phyloP scores from a whole-genome alignment of 92 coral and sea anemone species.

The Palythoa grandiflora region DNA sequence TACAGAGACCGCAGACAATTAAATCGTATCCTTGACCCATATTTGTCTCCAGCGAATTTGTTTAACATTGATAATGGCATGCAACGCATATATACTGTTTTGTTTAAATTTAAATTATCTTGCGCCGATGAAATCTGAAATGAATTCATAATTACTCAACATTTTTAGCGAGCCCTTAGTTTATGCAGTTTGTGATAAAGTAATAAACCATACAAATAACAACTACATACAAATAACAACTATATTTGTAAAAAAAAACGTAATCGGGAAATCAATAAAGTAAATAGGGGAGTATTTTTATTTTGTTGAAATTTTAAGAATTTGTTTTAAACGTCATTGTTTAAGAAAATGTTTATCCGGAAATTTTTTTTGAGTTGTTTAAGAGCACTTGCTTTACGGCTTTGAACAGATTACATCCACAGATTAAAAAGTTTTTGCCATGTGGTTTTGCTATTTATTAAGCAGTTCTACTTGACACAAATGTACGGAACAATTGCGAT shows the following conservation, averaged over 20 bases:
- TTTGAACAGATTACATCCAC: background rate
- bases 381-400: background rate
- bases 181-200: background rate
- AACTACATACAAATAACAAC: background rate
- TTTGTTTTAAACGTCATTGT: background rate
- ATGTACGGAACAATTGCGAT: conserved; percentile 22
- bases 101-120: conserved; percentile 6
- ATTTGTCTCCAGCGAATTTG: background rate
- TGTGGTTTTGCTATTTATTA: conserved; percentile 20
- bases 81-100: background rate
- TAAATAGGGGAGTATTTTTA: background rate
- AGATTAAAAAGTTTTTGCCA: background rate
- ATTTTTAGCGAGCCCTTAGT: background rate
- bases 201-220: background rate
- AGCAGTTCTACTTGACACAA: conserved; percentile 15
- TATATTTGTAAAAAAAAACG: background rate
- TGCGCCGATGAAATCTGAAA: background rate
- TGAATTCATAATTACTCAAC: background rate
- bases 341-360: background rate
- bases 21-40: background rate
- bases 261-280: background rate
- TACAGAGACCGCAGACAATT: background rate
- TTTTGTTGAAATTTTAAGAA: background rate
- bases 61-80: background rate
- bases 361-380: background rate